Evolutionary conservation across 2,113 vertebrate genomes (phyloP).

Genomic region (Corythoichthys haematopterus): DNA sequence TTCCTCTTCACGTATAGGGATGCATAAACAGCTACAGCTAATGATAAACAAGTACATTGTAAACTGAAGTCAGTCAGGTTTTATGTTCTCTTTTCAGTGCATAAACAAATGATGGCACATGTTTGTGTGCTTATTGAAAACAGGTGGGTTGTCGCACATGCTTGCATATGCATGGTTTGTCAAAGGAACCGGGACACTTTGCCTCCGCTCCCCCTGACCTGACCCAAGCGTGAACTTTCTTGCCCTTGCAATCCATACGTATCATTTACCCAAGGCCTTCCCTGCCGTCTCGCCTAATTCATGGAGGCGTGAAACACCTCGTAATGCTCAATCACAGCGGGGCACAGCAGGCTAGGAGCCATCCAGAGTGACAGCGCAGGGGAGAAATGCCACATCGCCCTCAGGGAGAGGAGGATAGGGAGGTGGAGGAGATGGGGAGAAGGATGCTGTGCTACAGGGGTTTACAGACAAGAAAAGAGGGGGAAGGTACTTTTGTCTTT

Average conservation of each 20-base stretch:
- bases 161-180: constrained; percentile 23
- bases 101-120: neutral
- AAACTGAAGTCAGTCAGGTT: neutral
- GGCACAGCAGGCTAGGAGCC: constrained; percentile 73
- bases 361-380: constrained; percentile 73
- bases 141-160: constrained; percentile 21
- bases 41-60: neutral
- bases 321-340: constrained; percentile 83
- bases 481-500: constrained; percentile 17
- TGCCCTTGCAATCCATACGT: constrained; percentile 73
- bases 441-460: constrained; percentile 22
- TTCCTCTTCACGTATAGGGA: constrained; percentile 19
- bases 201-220: constrained; percentile 51
- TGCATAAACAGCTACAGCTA: constrained; percentile 17
- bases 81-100: neutral
- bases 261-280: constrained; percentile 75
- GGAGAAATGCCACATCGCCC: constrained; percentile 70
- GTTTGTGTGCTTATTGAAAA: constrained; percentile 4
- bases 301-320: constrained; percentile 82
- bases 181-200: neutral
- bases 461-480: constrained; percentile 7
- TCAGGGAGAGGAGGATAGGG: constrained; percentile 60
- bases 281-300: constrained; percentile 77
- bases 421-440: constrained; percentile 38
- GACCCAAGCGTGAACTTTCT: constrained; percentile 78